A percentile compares a stretch with the other conserved stretches of the same genome.
phyloP scores from a whole-genome alignment of 2,888 invertebrate genomes.

The Cheilosia scutellata region DNA sequence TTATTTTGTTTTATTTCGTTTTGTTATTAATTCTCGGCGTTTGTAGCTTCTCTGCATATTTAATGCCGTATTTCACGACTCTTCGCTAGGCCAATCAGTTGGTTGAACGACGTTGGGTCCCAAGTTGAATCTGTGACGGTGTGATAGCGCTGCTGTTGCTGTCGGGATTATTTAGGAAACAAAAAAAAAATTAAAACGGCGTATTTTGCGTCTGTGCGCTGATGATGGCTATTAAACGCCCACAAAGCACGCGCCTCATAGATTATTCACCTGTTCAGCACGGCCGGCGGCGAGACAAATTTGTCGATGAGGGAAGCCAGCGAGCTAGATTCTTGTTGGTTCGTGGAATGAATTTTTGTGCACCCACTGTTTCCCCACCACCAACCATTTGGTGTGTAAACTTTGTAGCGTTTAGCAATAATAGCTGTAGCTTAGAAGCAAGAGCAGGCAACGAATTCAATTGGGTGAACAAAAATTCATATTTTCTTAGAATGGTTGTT shows the following conservation, averaged over 20 bases:
- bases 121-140: conserved; percentile 14
- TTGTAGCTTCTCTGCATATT: not conserved
- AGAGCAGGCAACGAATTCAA: conserved; percentile 12
- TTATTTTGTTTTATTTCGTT: not conserved
- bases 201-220: conserved; percentile 48
- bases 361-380: conserved; percentile 23
- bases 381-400: conserved; percentile 4
- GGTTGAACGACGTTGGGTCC: conserved; percentile 25
- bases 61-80: not conserved
- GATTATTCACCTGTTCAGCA: conserved; percentile 72
- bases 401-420: conserved; percentile 24
- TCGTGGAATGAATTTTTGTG: conserved; percentile 52
- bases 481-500: conserved; percentile 25
- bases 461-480: not conserved
- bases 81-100: conserved; percentile 6
- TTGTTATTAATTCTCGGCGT: conserved; percentile 15
- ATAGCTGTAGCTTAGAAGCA: conserved; percentile 42
- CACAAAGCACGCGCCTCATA: conserved; percentile 71
- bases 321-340: conserved; percentile 28
- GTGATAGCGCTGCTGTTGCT: not conserved
- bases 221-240: conserved; percentile 66
- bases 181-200: not conserved
- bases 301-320: conserved; percentile 52
- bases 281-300: conserved; percentile 57
- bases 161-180: not conserved